Evolutionary conservation across 2,888 invertebrate species (phyloP).

Genomic region (Morpho helenor): DNA sequence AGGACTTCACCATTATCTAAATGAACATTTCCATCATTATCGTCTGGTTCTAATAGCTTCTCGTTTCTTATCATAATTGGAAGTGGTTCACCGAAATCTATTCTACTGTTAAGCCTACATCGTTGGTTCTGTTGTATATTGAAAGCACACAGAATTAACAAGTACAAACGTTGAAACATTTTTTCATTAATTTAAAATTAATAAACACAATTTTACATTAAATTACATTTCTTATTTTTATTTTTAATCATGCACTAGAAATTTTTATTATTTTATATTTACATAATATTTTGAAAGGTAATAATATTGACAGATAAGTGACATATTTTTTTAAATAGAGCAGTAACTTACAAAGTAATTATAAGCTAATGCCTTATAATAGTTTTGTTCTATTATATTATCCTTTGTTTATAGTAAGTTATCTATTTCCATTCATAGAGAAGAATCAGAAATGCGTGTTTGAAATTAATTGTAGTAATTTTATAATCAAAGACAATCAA

Average conservation of each 20-base stretch:
- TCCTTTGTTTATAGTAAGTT: too few relatives aligned
- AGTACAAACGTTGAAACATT: conserved; percentile 44
- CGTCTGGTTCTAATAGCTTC: conserved; percentile 54
- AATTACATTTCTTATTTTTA: background rate
- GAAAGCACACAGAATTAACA: conserved; percentile 52
- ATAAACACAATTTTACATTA: background rate
- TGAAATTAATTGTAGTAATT: too few relatives aligned
- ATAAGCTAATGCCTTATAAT: too few relatives aligned
- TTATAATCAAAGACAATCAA: too few relatives aligned
- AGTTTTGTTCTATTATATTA: too few relatives aligned
- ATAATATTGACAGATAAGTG: background rate
- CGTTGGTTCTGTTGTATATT: conserved; percentile 41
- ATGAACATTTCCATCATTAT: conserved; percentile 47
- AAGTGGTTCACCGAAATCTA: conserved; percentile 54
- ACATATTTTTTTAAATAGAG: too few relatives aligned
- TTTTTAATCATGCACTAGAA: background rate
- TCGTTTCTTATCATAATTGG: conserved; percentile 55
- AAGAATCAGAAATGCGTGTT: too few relatives aligned
- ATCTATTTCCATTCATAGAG: too few relatives aligned
- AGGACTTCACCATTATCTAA: conserved; percentile 49
- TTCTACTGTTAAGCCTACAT: conserved; percentile 50
- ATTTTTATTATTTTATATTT: background rate
- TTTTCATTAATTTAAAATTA: conserved; percentile 8
- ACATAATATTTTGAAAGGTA: background rate
- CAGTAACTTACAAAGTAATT: too few relatives aligned